A percentile compares a stretch with the other conserved stretches of the same genome.
phyloP scores from a whole-genome alignment of 2,113 vertebrate species.

The Nyctereutes procyonoides region DNA sequence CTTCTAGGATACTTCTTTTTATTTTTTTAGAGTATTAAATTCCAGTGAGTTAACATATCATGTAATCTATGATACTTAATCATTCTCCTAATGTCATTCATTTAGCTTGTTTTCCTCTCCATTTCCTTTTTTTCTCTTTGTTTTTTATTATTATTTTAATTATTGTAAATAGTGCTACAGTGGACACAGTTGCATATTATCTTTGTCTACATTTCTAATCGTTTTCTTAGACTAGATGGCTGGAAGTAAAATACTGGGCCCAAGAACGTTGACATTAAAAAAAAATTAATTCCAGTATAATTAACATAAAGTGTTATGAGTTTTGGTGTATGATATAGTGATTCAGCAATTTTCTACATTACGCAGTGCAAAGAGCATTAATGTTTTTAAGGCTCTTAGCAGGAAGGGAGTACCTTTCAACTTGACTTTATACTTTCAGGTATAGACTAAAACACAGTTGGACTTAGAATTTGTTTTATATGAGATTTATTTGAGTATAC shows the following conservation, averaged over 20 bases:
- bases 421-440: neutral
- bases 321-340: neutral
- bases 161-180: neutral
- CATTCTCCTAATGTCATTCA: neutral
- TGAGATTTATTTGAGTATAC: neutral
- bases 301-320: neutral
- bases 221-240: neutral
- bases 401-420: neutral
- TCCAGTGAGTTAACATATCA: neutral
- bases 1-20: neutral
- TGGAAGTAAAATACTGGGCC: neutral
- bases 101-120: neutral
- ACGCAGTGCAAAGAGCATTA: neutral
- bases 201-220: neutral
- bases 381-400: neutral
- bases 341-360: neutral
- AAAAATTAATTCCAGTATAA: neutral
- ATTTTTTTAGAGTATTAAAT: neutral
- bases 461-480: conserved; percentile 35
- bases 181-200: neutral
- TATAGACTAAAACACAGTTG: neutral
- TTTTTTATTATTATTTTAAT: neutral
- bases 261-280: neutral
- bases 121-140: neutral
- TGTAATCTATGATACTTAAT: neutral